phyloP scores from a whole-genome alignment of 2,888 invertebrate genomes.

The Lithophane ornitopus region DNA sequence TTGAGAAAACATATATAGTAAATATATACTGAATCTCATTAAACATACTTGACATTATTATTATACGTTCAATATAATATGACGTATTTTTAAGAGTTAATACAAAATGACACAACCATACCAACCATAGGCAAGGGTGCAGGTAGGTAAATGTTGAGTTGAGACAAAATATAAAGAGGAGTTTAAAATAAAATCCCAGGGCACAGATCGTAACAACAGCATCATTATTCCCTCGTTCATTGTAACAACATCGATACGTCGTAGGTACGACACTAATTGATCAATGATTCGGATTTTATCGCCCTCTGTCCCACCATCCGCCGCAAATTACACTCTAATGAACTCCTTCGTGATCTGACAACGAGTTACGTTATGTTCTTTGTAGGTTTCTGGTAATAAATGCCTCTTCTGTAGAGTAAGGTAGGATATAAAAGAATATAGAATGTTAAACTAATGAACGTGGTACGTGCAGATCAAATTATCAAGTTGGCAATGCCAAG shows the following conservation, averaged over 20 bases:
- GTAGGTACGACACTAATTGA: constrained; percentile 44
- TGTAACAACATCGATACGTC: constrained; percentile 37
- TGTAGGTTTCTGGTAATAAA: not conserved
- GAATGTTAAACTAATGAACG: not conserved
- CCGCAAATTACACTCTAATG: constrained; percentile 23
- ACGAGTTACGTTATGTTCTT: not conserved
- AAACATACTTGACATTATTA: too few relatives aligned
- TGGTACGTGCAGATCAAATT: not conserved
- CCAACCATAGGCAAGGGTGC: not conserved
- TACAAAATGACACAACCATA: not conserved
- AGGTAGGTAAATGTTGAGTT: not conserved
- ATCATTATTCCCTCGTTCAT: constrained; percentile 16
- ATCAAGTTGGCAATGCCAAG: not conserved
- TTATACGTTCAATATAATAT: too few relatives aligned
- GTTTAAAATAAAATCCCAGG: not conserved
- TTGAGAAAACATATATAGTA: not conserved
- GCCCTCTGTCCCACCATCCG: not conserved
- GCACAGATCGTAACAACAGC: not conserved
- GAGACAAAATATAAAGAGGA: not conserved
- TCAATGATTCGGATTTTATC: constrained; percentile 41
- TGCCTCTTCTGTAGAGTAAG: not conserved
- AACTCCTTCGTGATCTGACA: constrained; percentile 22
- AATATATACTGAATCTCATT: not conserved
- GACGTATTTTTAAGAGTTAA: too few relatives aligned
- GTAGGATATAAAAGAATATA: not conserved